Conservation (phyloP, 2,888 invertebrate species). For the Lepeophtheirus nordmannii region DNA sequence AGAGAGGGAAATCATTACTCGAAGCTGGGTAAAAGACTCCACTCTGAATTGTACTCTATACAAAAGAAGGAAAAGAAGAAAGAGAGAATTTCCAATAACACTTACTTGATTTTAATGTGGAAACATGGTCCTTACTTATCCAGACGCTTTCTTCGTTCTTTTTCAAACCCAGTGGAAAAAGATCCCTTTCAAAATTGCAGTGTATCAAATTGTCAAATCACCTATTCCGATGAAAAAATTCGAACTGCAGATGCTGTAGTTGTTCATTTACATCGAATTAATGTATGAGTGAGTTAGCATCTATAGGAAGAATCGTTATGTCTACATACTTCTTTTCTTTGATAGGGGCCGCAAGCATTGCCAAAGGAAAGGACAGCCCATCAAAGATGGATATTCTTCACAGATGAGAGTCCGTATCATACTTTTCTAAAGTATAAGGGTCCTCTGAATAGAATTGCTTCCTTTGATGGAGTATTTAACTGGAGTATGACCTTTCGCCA, state of each 20-base stretch:
- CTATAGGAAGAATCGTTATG: too few relatives aligned
- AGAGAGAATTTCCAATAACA: background rate
- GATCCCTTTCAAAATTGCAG: slow-evolving; percentile 45
- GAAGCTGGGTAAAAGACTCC: too few relatives aligned
- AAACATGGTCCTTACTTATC: slow-evolving; percentile 43
- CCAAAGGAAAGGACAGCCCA: slow-evolving; percentile 37
- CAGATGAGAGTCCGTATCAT: slow-evolving; percentile 50
- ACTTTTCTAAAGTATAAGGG: slow-evolving; percentile 39
- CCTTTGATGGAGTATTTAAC: slow-evolving; percentile 45
- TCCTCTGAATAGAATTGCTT: slow-evolving; percentile 32
- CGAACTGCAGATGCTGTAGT: slow-evolving; percentile 47
- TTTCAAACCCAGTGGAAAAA: slow-evolving; percentile 33
- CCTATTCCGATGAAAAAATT: slow-evolving; percentile 40
- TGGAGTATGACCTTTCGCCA: slow-evolving; percentile 40
- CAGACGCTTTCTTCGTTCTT: slow-evolving; percentile 42
- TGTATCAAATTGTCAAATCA: slow-evolving; percentile 46
- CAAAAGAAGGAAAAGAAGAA: too few relatives aligned
- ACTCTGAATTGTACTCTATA: too few relatives aligned
- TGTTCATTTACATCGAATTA: slow-evolving; percentile 43
- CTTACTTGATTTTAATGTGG: slow-evolving; percentile 34
- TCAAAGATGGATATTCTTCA: slow-evolving; percentile 54
- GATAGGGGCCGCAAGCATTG: slow-evolving; percentile 33
- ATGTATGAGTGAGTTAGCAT: slow-evolving; percentile 31
- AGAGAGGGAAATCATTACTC: too few relatives aligned
- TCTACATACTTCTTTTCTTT: too few relatives aligned